These are phyloP conservation scores for Campylomormyrus tamandua DNA, from an alignment of 2,113 vertebrate genomes.

Conservation along the genomic window DNA sequence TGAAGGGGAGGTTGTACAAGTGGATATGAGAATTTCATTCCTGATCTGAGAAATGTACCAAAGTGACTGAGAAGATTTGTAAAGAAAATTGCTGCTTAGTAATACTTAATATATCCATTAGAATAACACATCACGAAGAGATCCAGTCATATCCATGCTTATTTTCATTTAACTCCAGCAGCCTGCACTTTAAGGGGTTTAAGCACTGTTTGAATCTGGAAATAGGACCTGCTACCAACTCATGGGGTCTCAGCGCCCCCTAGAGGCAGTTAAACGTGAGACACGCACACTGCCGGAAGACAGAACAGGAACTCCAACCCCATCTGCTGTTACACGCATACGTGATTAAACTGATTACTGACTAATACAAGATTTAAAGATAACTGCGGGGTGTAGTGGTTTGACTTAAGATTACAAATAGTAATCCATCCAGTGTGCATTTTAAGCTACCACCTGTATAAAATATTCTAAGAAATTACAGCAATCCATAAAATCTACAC, in stretches of 20 bases:
- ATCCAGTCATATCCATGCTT: not conserved
- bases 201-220: not conserved
- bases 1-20: not conserved
- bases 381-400: no score
- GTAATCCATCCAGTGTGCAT: not conserved
- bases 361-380: not conserved
- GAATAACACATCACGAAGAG: not conserved
- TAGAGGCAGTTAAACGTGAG: not conserved
- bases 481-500: not conserved
- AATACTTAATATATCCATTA: not conserved
- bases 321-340: not conserved
- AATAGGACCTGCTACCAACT: not conserved
- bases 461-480: not conserved
- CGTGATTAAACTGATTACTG: not conserved
- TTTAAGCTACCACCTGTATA: not conserved
- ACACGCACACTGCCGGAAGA: not conserved
- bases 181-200: not conserved
- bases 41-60: no score
- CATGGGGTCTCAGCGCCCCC: not conserved
- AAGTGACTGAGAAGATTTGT: no score
- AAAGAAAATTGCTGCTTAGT: not conserved
- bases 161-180: not conserved
- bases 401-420: not conserved
- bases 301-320: not conserved
- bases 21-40: no score